Base-by-base conservation (phyloP, 2,888 invertebrate genomes). In the Lasioglossum leucozonium region DNA sequence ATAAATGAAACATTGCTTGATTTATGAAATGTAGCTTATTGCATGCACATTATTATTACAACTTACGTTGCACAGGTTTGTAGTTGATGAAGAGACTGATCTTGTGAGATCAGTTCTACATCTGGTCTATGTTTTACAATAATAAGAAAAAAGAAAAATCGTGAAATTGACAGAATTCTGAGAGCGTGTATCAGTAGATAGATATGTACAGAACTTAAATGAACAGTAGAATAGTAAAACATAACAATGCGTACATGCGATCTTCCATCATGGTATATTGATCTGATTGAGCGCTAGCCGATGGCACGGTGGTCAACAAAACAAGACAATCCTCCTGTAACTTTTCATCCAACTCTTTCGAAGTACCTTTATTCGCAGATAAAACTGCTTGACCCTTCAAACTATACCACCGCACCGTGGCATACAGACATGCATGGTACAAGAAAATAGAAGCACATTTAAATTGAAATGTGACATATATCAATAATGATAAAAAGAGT, bases 221-320 rank as follows among this genome's bases (percentile, higher is more conserved):
- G 34, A 75, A 72, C 22, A 22, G 44, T 51, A 79, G 37, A 71
- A 44, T 67, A 74, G 74, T 85, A 37, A 73, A 76, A 87, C 85
- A 82, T 79, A 87, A 80, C 83, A 89, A 88, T 93, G 95, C 95
- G 81, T 95, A 95, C 95, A 95, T 95, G 94, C 94, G 94, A 92
- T 95, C 94, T 93, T 95, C 95, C 93, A 93, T 93, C 91, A 92
- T 91, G 82, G 87, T 88, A 79, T 91, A 84, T 37, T 92, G 93
- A 87, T 92, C 89, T 77, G 90, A 87, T 81, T 94, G 91, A 79
- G 91, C 87, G 80, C 84, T 92, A 87, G 92, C 91, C 82, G 88
- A 87, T 89, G 92, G 86, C 86, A 92, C 87, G 84, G 91, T 90
- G 88, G 88, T 91, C 79, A 89, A 77, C 80, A 79, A 72, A 87